Evolutionary conservation across 1,140 invertebrate genomes (phyloP).

Genomic region (Drosophila persimilis): DNA sequence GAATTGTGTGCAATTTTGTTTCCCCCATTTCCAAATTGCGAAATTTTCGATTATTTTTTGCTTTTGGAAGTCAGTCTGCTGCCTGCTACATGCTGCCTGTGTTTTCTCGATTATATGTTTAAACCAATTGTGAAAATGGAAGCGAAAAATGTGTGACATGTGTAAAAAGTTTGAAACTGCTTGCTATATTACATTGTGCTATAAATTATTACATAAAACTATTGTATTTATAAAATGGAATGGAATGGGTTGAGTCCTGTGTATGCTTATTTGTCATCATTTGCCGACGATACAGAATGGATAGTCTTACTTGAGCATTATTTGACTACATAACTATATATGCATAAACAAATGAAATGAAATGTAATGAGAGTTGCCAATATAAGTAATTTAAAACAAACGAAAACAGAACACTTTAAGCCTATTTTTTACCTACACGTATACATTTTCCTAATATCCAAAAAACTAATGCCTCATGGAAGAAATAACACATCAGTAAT

Average conservation of each 20-base stretch:
- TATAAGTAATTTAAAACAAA: constrained; percentile 72
- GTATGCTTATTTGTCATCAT: constrained; percentile 47
- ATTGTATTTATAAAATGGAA: constrained; percentile 35
- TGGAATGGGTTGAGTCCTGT: constrained; percentile 40
- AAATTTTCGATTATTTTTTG: constrained; percentile 27
- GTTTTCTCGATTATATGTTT: constrained; percentile 25
- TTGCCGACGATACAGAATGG: constrained; percentile 17
- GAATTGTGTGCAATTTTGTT: constrained; percentile 48
- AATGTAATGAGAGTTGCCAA: constrained; percentile 73
- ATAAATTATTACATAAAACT: constrained; percentile 65
- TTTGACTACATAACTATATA: constrained; percentile 57
- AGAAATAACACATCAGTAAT: constrained; percentile 43
- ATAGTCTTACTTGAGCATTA: constrained; percentile 61
- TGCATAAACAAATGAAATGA: constrained; percentile 59
- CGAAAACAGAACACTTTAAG: constrained; percentile 52
- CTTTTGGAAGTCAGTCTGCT: constrained; percentile 5
- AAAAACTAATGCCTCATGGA: constrained; percentile 46
- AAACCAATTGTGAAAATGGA: constrained; percentile 16
- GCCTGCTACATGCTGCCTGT: constrained; percentile 10
- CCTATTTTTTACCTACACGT: constrained; percentile 61
- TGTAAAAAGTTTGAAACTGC: constrained; percentile 49
- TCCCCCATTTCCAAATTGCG: constrained; percentile 24
- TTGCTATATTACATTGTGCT: constrained; percentile 60
- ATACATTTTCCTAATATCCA: constrained; percentile 51
- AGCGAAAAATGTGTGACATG: constrained; percentile 43